A percentile compares a stretch with the other conserved stretches of the same genome.
phyloP scores from a whole-genome alignment of 2,888 invertebrate species.

The Orthosia gothica region DNA sequence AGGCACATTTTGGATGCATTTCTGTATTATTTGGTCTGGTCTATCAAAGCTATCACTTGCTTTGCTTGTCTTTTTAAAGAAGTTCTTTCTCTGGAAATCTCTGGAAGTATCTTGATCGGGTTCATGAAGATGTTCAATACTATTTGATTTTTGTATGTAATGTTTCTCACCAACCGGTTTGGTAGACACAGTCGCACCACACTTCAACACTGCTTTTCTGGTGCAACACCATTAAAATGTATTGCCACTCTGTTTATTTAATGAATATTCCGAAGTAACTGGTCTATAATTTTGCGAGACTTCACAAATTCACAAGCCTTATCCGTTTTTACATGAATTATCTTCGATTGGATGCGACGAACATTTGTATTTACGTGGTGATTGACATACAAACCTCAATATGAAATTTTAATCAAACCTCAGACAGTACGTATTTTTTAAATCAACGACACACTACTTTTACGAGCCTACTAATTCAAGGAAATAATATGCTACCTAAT shows the following conservation, averaged over 20 bases:
- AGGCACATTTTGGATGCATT: conserved; percentile 1
- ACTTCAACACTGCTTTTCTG: not conserved
- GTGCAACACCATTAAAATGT: not conserved
- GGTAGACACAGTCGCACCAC: conserved; percentile 3
- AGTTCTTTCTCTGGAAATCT: not conserved
- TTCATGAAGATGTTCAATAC: not conserved
- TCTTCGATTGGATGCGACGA: not conserved
- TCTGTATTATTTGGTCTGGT: not conserved
- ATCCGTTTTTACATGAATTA: not conserved
- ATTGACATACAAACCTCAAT: not conserved
- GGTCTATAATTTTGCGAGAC: not conserved
- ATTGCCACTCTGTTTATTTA: conserved; percentile 1
- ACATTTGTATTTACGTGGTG: not conserved
- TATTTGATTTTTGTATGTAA: conserved; percentile 1
- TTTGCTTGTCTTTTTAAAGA: not conserved
- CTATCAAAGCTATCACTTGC: not conserved
- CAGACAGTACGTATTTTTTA: not conserved
- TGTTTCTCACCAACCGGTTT: not conserved
- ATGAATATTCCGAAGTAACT: not conserved
- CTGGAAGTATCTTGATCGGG: not conserved
- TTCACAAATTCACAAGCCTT: not conserved
- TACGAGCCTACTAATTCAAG: not conserved
- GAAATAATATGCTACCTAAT: not conserved
- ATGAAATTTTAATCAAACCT: not conserved
- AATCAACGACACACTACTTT: not conserved